Base-by-base conservation (phyloP, 2,888 invertebrate species). In the Nematopogon swammerdamellus region DNA sequence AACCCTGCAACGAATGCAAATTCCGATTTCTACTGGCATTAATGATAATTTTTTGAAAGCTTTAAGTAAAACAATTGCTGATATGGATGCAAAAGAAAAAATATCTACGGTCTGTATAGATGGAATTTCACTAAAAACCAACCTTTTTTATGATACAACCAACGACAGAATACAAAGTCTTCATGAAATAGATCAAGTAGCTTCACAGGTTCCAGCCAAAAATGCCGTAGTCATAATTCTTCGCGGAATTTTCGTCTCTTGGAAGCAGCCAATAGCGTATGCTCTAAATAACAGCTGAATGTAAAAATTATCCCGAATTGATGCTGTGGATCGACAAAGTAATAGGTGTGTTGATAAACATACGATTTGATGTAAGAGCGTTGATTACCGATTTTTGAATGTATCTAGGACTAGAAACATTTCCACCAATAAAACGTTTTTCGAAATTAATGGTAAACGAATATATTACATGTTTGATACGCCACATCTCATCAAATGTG, bases 241-340 rank as follows among this genome's bases (percentile, higher is more conserved):
- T 3, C 18, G 42, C 36, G 47, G 47, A 17, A 11, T 47, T 8
- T 47, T 47, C 19, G 16, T 42, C 1, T 36, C 30, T 18, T 48
- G 48, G 48, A 42, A 48, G 43, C 48, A 48, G 14, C 48, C 48
- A 17, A 44, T 48, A n/a, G 48, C 48, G n/a, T 43, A 43, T 43
- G 42, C 42, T 16, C n/a, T 48, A n/a, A n/a, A n/a, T n/a, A n/a
- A 42, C 19, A 19, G 2, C 43, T 16, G 43, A 48, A 16, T 43
- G 16, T 25, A 18, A 42, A 43, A 48, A 48, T 43, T 43, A 48
- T 19, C 18, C 48, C 16, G 19, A 42, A 4, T 16, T 48, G 2
- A 48, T 20, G n/a, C 43, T 19, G 10, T 48, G 48, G 48, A 43
- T 48, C 20, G 48, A 48, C 44, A 19, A 48, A 43, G 19, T 43